Conservation (phyloP, 2,113 vertebrate species). For the Aviceda subcristata region DNA sequence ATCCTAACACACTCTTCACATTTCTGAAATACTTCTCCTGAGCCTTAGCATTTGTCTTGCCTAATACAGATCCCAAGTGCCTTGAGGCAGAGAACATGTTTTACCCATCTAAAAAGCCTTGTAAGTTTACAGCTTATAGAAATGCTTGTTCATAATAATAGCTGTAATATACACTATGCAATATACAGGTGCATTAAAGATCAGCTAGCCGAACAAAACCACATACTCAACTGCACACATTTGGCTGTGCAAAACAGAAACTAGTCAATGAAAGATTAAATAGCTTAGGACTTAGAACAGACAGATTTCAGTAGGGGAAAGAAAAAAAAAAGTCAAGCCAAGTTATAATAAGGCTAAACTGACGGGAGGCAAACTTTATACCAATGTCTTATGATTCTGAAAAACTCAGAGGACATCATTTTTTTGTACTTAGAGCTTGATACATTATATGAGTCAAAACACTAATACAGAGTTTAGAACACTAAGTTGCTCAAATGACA, state of each 20-base stretch:
- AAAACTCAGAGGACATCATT: neutral
- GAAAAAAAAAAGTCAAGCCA: neutral
- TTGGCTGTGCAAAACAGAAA: neutral
- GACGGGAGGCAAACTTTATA: neutral
- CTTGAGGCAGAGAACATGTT: neutral
- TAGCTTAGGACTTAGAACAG: neutral
- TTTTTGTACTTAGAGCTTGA: neutral
- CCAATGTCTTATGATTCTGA: neutral
- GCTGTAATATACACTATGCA: neutral
- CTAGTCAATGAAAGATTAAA: neutral
- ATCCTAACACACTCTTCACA: neutral
- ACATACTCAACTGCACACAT: neutral
- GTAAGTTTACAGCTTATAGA: slow-evolving; percentile 29
- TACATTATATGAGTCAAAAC: neutral
- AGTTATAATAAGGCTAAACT: neutral
- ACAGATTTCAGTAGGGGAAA: neutral
- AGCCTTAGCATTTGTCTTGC: neutral
- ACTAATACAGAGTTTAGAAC: neutral
- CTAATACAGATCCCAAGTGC: neutral
- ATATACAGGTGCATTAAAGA: neutral
- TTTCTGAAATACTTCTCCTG: neutral
- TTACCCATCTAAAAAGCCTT: slow-evolving; percentile 75
- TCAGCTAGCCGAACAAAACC: neutral
- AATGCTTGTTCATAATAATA: neutral
- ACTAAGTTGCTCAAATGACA: neutral